Evolutionary conservation across 2,888 invertebrate species (phyloP), one percentile per base, ranked within the genome.

Genomic region (Erebia epiphron): DNA sequence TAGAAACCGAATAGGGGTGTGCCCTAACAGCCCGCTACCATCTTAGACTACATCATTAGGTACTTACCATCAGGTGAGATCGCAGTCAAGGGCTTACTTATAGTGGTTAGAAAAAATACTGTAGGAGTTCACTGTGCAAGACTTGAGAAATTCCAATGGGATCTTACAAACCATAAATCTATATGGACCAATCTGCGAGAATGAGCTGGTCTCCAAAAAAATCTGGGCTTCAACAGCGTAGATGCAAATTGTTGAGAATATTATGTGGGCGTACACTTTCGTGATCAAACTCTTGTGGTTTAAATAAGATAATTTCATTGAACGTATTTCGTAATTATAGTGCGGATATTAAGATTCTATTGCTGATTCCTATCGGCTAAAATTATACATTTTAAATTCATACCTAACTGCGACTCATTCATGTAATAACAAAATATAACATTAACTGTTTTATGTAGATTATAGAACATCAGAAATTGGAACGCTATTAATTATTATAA

Each of bases 261-360:
- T 14, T 7, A 60, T 13, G 14, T 62, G 49, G 62, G 46, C 49
- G 46, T 62, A 14, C 14, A 26, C 18, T 21, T 62, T 21, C 49
- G 49, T 62, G 62, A 62, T 62, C 21, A 1, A n/a, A 18, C 43
- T 61, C 43, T 43, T 35, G 54, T 41, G 43, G 16, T 46, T 43
- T 62, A 49, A 62, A 62, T 62, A 14, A 14, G 21, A 49, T 21
- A 21, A 62, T 21, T 62, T 35, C 35, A 49, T 62, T 62, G 49
- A 62, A 62, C 16, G 21, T 60, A 60, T 62, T 62, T 21, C 62
- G 13, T 62, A 62, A 62, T 62, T 62, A 62, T 62, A 62, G 62
- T 62, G 62, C 62, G 62, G 49, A 62, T 62, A 62, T 62, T 62
- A 62, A 21, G 49, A 43, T 21, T 21, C 46, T 46, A 62, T 62